Conservation (phyloP, 2,113 vertebrate species). For the Halichoeres trimaculatus region DNA sequence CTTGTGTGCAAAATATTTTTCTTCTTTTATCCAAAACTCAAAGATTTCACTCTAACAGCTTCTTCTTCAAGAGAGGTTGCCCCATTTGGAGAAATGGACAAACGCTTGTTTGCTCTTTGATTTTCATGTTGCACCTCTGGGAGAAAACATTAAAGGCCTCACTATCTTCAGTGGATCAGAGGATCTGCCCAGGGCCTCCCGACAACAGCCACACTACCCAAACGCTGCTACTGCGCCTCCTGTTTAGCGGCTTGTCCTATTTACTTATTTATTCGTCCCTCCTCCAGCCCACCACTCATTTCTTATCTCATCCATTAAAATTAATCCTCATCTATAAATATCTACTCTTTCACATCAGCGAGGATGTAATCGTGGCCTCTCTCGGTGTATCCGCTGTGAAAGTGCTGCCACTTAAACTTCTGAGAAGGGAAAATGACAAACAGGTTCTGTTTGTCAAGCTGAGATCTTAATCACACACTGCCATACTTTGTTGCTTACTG, state of each 20-base stretch:
- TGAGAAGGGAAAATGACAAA: constrained; percentile 37
- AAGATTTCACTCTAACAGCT: neutral
- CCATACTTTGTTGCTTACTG: constrained; percentile 23
- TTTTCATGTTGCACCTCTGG: constrained; percentile 41
- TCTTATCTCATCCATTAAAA: constrained; percentile 78
- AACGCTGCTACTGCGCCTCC: constrained; percentile 50
- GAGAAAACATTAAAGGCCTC: constrained; percentile 56
- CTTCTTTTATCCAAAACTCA: too few species aligned
- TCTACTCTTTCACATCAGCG: constrained; percentile 55
- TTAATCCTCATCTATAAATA: constrained; percentile 81
- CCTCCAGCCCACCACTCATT: constrained; percentile 58
- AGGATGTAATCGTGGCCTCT: constrained; percentile 47
- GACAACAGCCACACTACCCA: constrained; percentile 36
- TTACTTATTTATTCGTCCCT: constrained; percentile 77
- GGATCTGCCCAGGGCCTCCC: constrained; percentile 65
- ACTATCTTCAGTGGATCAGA: constrained; percentile 71
- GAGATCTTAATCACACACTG: constrained; percentile 37
- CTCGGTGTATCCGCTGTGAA: constrained; percentile 5
- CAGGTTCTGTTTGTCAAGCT: constrained; percentile 41
- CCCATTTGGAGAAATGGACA: constrained; percentile 18
- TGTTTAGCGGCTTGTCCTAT: constrained; percentile 75
- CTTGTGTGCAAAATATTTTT: too few species aligned
- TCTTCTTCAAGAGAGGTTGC: constrained; percentile 3
- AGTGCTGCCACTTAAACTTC: constrained; percentile 23
- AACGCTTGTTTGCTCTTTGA: constrained; percentile 39